These are phyloP conservation scores for Danaus plexippus DNA, from an alignment of 1,140 invertebrate species.

Conservation along the genomic window DNA sequence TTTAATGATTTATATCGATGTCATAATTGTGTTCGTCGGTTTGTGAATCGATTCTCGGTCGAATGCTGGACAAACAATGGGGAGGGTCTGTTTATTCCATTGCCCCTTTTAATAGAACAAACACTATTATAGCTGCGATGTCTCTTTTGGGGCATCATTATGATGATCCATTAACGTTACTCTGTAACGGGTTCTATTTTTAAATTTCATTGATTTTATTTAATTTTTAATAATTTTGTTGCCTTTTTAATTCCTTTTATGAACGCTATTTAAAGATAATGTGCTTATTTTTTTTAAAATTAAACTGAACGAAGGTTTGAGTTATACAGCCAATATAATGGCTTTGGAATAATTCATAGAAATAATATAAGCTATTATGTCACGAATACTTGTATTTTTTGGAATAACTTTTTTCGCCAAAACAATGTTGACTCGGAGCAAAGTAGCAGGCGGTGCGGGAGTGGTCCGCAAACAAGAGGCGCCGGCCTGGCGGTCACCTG, in stretches of 20 bases:
- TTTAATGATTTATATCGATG: no score
- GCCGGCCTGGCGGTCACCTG: slow-evolving; percentile 46
- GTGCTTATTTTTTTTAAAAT: no score
- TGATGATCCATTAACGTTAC: slow-evolving; percentile 35
- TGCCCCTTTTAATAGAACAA: slow-evolving; percentile 62
- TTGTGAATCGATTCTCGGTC: slow-evolving; percentile 25
- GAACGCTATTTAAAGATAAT: no score
- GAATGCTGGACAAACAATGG: slow-evolving; percentile 34
- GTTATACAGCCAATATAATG: slow-evolving; percentile 3
- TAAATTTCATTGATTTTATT: no score
- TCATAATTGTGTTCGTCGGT: slow-evolving; percentile 6
- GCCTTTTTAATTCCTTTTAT: no score
- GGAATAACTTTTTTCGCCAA: slow-evolving; percentile 16
- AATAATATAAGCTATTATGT: no score
- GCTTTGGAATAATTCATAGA: no score
- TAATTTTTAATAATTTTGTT: no score
- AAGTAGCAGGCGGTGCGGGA: slow-evolving; percentile 43
- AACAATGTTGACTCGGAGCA: slow-evolving; percentile 29
- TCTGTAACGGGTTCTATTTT: slow-evolving; percentile 15
- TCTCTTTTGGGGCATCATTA: slow-evolving; percentile 37
- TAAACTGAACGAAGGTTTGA: neutral
- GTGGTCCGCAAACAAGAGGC: slow-evolving; percentile 48
- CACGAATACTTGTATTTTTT: no score
- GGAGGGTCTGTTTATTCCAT: slow-evolving; percentile 47
- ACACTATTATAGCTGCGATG: slow-evolving; percentile 46